Percentiles rank a stretch among this genome's conserved stretches.
phyloP scores from a whole-genome alignment of 2,797 vertebrate genomes.

The Poecilia picta region DNA sequence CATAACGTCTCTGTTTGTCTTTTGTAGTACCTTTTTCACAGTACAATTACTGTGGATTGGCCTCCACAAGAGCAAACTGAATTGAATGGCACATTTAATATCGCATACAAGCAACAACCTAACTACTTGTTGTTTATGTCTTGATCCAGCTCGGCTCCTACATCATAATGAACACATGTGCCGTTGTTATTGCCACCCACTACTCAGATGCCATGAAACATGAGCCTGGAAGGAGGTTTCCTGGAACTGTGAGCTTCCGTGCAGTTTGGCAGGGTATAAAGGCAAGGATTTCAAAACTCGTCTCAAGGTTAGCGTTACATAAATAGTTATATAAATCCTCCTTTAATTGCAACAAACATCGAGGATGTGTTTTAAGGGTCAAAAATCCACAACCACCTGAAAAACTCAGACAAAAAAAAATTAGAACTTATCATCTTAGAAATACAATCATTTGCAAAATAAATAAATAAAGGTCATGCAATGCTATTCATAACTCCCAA shows the following conservation, averaged over 20 bases:
- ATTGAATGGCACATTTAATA: not conserved
- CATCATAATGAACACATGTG: not conserved
- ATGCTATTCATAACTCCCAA: no score
- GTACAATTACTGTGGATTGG: not conserved
- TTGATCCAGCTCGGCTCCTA: not conserved
- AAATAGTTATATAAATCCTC: not conserved
- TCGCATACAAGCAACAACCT: not conserved
- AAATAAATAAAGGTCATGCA: no score
- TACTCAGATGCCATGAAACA: not conserved
- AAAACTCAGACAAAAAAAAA: not conserved
- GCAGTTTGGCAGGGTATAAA: not conserved
- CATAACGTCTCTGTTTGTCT: no score
- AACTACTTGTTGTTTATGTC: not conserved
- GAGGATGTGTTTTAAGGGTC: not conserved
- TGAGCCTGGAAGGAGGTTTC: no score
- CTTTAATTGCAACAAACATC: not conserved
- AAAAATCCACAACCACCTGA: not conserved
- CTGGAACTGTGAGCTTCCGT: not conserved
- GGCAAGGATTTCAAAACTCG: not conserved
- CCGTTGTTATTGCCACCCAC: not conserved
- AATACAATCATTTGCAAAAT: no score
- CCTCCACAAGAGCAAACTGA: not conserved
- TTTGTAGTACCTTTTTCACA: no score
- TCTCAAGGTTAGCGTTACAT: not conserved
- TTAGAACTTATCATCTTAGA: not conserved